Base-by-base conservation (phyloP, 1,140 invertebrate species). In the Hesperophylax magnus region DNA sequence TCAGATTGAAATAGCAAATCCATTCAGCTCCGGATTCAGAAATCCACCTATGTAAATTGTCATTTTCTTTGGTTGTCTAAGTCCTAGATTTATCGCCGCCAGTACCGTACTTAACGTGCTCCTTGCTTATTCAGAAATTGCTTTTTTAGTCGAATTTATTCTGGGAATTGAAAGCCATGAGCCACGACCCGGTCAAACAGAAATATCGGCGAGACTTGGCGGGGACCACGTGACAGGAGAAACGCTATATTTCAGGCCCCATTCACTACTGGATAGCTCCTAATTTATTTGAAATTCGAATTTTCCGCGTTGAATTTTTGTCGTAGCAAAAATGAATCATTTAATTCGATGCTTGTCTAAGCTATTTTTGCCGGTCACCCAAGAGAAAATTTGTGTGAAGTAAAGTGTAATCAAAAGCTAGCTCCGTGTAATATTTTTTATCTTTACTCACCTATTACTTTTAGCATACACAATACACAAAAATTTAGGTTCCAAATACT, bases 61-160 rank as follows among this genome's bases (percentile, higher is more conserved):
- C 39, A 18, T 47, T 18, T 39, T 18, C 14, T 39, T 18, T 15
- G 65, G 34, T 69, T 34, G 18, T 24, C 58, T 15, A 61, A 24
- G 18, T 34, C 24, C 4, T 53, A 72, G 67, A 72, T 72, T 72
- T 72, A 72, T 72, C 2, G 24, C 39, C 39, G 6, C n/a, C 34
- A 18, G 63, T 15, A 18, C 24, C 20, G 60, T 11, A 52, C 22
- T 53, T 22, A 20, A 22, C 69, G 18, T 20, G 18, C 47, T 53
- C 9, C 15, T 54, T 27, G 69, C 47, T 54, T 72, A 53, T 72
- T 53, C 20, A 22, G 20, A 22, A 52, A 72, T 6, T 1, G n/a
- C 14, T 56, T 72, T 72, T 54, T 72, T 53, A 54, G 53, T 22
- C 17, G 22, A 54, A 2, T 72, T 22, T 54, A 52, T 72, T 72